A percentile compares a stretch with the other conserved stretches of the same genome.
Evolutionary conservation across 2,888 invertebrate genomes (phyloP).

Genomic region (Eupithecia vulgata): DNA sequence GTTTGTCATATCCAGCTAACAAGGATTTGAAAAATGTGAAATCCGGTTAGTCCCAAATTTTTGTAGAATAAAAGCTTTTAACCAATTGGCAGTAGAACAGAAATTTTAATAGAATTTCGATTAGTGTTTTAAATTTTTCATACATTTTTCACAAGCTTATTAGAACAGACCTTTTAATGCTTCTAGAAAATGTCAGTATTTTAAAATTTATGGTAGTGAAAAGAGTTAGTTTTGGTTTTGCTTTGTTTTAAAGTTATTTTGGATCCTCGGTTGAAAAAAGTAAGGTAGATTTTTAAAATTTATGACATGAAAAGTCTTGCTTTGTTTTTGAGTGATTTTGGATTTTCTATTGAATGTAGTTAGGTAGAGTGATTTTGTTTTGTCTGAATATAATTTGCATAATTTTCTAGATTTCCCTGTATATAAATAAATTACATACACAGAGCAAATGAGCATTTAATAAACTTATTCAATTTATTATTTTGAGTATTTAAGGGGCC

Average conservation of each 20-base stretch:
- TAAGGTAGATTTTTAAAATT: not conserved
- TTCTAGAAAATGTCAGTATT: not conserved
- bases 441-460: too few relatives aligned
- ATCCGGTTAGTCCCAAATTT: slow-evolving; percentile 57
- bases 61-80: not conserved
- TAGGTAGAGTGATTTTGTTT: not conserved
- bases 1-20: slow-evolving; percentile 60
- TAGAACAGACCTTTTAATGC: not conserved
- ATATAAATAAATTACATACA: too few relatives aligned
- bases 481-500: too few relatives aligned
- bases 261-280: not conserved
- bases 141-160: not conserved
- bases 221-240: not conserved
- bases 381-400: not conserved
- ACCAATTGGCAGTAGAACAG: not conserved
- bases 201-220: not conserved
- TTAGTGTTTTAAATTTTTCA: not conserved
- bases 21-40: slow-evolving; percentile 65
- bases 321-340: not conserved
- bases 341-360: not conserved
- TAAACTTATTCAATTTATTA: too few relatives aligned
- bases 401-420: not conserved
- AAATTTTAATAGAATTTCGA: not conserved
- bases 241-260: not conserved
- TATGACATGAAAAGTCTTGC: not conserved